Conservation (phyloP, 2,797 vertebrate genomes). For the Garrulus glandarius region DNA sequence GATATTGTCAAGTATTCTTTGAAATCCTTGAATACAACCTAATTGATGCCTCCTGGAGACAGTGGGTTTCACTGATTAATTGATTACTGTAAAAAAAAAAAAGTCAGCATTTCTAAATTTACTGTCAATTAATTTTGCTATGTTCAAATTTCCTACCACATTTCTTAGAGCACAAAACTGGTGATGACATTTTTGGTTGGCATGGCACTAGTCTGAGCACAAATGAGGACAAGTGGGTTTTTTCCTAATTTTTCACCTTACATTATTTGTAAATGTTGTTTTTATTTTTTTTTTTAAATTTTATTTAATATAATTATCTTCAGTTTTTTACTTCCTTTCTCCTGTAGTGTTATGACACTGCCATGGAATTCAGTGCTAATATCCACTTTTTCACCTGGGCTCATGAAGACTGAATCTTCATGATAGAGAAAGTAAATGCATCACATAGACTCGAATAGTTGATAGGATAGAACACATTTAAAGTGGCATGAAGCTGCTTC, state of each 20-base stretch:
- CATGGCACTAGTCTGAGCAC: neutral
- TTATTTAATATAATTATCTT: neutral
- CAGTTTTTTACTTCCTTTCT: neutral
- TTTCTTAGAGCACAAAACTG: neutral
- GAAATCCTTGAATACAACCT: neutral
- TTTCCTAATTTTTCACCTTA: neutral
- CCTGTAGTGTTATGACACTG: neutral
- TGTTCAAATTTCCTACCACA: neutral
- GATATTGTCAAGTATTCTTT: neutral
- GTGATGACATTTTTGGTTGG: neutral
- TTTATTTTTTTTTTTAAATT: neutral
- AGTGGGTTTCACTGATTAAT: neutral
- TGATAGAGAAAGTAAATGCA: neutral
- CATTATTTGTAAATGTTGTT: neutral
- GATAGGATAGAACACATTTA: neutral
- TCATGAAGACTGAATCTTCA: too few species aligned
- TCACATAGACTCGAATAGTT: neutral
- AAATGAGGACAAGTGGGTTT: neutral
- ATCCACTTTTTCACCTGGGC: accelerated
- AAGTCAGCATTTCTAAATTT: neutral
- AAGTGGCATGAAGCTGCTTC: neutral
- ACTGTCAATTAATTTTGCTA: neutral
- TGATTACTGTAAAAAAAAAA: neutral
- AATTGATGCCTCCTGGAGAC: neutral
- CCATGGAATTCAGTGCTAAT: neutral